Evolutionary conservation across 2,888 invertebrate genomes (phyloP).

Genomic region (Hymenopus coronatus): DNA sequence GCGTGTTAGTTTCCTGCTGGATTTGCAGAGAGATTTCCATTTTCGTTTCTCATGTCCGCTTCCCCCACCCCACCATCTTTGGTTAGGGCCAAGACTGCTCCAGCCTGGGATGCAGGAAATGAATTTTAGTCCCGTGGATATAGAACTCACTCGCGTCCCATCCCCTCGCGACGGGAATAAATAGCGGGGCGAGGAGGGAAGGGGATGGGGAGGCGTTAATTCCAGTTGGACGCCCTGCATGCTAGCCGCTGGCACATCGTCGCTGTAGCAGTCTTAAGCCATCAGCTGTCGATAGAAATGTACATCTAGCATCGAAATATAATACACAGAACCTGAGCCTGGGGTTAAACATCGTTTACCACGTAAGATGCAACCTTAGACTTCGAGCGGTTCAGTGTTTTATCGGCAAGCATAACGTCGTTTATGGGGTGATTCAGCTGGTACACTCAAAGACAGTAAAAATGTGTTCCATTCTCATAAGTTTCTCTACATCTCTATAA

Average conservation of each 20-base stretch:
- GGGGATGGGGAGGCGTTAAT: constrained; percentile 3
- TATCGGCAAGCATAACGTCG: too few relatives aligned
- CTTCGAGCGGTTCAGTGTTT: too few relatives aligned
- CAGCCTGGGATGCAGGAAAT: constrained; percentile 42
- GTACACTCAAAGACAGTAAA: too few relatives aligned
- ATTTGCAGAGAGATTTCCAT: constrained; percentile 28
- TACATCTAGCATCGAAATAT: too few relatives aligned
- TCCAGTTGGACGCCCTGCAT: neutral
- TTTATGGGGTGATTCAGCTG: too few relatives aligned
- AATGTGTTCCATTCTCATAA: too few relatives aligned
- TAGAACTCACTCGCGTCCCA: constrained; percentile 28
- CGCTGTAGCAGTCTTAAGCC: too few relatives aligned
- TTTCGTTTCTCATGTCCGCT: constrained; percentile 29
- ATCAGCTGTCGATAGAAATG: neutral
- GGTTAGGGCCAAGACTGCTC: constrained; percentile 40
- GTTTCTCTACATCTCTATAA: too few relatives aligned
- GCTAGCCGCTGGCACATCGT: neutral
- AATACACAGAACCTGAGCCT: too few relatives aligned
- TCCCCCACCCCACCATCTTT: constrained; percentile 25
- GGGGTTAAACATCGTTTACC: too few relatives aligned
- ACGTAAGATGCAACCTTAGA: too few relatives aligned
- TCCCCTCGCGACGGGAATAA: constrained; percentile 25
- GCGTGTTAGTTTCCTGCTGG: constrained; percentile 45
- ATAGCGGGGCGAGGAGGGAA: constrained; percentile 17
- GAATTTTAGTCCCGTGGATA: constrained; percentile 47